Conservation (phyloP, 2,113 vertebrate species). For the Eupsittula cactorum region DNA sequence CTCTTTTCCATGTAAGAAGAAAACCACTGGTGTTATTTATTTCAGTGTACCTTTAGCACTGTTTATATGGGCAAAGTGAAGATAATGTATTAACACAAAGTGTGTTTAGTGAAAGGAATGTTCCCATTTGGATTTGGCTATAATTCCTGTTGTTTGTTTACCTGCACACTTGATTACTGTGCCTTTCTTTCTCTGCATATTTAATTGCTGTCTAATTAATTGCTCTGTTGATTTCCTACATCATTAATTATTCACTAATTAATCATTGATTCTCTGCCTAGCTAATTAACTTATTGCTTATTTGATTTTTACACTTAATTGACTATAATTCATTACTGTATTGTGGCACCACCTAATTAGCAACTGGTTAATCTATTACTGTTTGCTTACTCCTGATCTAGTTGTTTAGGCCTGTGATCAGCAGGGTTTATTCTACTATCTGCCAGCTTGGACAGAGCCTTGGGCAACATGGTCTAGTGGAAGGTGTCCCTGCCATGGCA, state of each 20-base stretch:
- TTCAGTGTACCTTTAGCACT: not conserved
- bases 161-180: conserved; percentile 52
- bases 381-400: not conserved
- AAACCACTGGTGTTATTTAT: not conserved
- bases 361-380: conserved; percentile 38
- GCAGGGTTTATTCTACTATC: not conserved
- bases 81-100: not conserved
- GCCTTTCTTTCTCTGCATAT: conserved; percentile 47
- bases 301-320: conserved; percentile 64
- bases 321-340: conserved; percentile 47
- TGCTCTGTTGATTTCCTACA: conserved; percentile 46
- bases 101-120: not conserved
- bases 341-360: conserved; percentile 40
- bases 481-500: not conserved
- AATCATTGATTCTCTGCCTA: conserved; percentile 51
- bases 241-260: conserved; percentile 67
- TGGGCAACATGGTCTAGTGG: not conserved
- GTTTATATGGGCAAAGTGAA: not conserved
- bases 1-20: not conserved
- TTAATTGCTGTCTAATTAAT: conserved; percentile 67
- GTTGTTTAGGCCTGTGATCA: not conserved
- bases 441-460: not conserved
- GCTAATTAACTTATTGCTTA: conserved; percentile 54
- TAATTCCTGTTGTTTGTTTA: conserved; percentile 34
- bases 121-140: conserved; percentile 26